phyloP scores from a whole-genome alignment of 2,113 vertebrate species.

The Hippocampus zosterae region DNA sequence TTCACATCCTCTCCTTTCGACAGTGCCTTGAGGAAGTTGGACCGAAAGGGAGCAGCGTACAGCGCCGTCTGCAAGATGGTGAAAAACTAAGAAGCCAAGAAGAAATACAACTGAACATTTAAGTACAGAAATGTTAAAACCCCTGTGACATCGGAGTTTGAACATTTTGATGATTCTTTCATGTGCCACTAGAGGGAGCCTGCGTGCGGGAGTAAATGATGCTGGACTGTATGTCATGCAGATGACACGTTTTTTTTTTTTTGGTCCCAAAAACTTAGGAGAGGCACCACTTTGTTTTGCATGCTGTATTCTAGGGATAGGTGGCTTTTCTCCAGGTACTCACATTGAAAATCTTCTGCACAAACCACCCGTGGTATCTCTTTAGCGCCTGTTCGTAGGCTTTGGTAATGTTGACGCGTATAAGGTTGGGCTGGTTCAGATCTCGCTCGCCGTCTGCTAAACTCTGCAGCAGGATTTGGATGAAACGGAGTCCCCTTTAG shows the following conservation, averaged over 20 bases:
- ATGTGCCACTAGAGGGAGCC: too few relatives aligned
- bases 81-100: neutral
- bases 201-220: too few relatives aligned
- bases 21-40: slow-evolving; percentile 87
- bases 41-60: slow-evolving; percentile 83
- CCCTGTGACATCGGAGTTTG: too few relatives aligned
- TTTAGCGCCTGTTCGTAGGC: slow-evolving; percentile 89
- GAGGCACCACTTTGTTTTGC: too few relatives aligned
- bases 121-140: too few relatives aligned
- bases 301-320: too few relatives aligned
- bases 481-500: slow-evolving; percentile 88
- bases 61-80: slow-evolving; percentile 75
- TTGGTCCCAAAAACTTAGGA: neutral
- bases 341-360: slow-evolving; percentile 88
- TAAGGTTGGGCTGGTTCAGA: slow-evolving; percentile 86
- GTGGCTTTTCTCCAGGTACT: slow-evolving; percentile 26
- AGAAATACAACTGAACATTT: too few relatives aligned
- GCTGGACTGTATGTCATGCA: too few relatives aligned
- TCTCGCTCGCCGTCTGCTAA: slow-evolving; percentile 86
- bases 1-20: slow-evolving; percentile 88
- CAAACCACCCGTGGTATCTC: slow-evolving; percentile 90
- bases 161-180: too few relatives aligned
- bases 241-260: neutral
- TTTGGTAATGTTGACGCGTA: slow-evolving; percentile 85
- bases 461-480: slow-evolving; percentile 93